A percentile compares a stretch with the other conserved stretches of the same genome.
These are phyloP conservation scores for Threskiornis aethiopicus DNA, from an alignment of 2,797 vertebrate species.

Conservation along the genomic window DNA sequence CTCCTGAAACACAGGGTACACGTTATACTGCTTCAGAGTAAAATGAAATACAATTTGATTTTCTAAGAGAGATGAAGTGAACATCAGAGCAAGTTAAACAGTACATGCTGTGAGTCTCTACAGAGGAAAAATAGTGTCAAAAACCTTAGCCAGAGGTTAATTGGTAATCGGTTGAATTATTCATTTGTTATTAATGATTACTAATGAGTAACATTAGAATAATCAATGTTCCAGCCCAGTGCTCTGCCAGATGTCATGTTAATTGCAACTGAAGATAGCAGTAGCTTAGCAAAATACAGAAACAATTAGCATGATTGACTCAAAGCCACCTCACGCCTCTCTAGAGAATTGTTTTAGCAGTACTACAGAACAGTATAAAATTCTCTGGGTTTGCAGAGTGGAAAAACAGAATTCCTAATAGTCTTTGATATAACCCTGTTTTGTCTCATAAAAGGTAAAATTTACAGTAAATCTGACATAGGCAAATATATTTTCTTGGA, in stretches of 20 bases:
- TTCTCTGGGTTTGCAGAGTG: not conserved
- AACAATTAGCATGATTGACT: constrained; percentile 75
- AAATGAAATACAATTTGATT: constrained; percentile 10
- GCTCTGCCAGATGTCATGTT: constrained; percentile 72
- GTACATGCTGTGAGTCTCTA: not conserved
- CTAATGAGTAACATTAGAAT: constrained; percentile 71
- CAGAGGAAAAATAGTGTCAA: constrained; percentile 19
- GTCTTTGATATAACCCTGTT: constrained; percentile 8
- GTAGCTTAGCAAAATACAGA: constrained; percentile 66
- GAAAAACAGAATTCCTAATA: not conserved
- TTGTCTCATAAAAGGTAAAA: constrained; percentile 29
- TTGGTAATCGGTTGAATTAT: constrained; percentile 69
- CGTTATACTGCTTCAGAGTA: not conserved
- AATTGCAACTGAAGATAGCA: constrained; percentile 71
- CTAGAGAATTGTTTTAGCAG: constrained; percentile 58
- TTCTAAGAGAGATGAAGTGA: constrained; percentile 8
- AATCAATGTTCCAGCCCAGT: constrained; percentile 67
- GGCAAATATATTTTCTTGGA: constrained; percentile 28
- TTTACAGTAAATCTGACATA: constrained; percentile 12
- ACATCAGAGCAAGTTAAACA: constrained; percentile 45
- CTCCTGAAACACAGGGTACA: not conserved
- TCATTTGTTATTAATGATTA: constrained; percentile 73
- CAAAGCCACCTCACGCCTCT: constrained; percentile 49
- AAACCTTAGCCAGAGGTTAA: constrained; percentile 65
- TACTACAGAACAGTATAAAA: not conserved